phyloP scores from a whole-genome alignment of 1,140 invertebrate genomes.

The Rhynchophorus ferrugineus region DNA sequence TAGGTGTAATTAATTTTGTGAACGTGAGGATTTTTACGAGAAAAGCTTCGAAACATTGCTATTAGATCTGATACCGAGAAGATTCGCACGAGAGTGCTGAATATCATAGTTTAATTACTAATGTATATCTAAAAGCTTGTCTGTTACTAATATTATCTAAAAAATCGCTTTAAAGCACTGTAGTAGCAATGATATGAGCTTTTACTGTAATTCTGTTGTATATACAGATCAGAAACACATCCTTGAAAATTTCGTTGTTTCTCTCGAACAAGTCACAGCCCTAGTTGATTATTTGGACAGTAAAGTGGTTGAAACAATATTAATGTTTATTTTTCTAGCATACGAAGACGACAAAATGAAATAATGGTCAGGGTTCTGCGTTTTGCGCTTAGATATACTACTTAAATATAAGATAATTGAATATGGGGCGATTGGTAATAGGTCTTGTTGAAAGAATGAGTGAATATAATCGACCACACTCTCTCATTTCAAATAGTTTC shows the following conservation, averaged over 20 bases:
- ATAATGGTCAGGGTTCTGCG: conserved; percentile 13
- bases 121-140: not conserved
- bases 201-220: conserved; percentile 1
- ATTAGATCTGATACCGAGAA: not conserved
- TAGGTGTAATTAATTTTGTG: too few species aligned
- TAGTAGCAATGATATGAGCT: conserved; percentile 4
- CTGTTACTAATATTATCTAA: not conserved
- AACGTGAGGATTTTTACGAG: not conserved
- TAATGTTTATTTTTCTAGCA: too few species aligned
- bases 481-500: too few species aligned
- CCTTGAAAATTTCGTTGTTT: not conserved
- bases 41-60: conserved; percentile 3
- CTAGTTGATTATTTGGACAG: too few species aligned
- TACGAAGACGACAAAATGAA: conserved; percentile 8
- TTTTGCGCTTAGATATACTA: conserved; percentile 8
- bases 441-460: too few species aligned
- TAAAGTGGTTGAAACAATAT: too few species aligned
- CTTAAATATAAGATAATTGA: not conserved
- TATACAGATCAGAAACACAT: not conserved
- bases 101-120: not conserved
- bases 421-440: too few species aligned
- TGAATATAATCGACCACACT: too few species aligned
- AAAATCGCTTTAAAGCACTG: not conserved
- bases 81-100: not conserved
- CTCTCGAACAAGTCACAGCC: too few species aligned